These are phyloP conservation scores for Enteromius mattozi DNA, from an alignment of 2,797 vertebrate species.

Conservation along the genomic window DNA sequence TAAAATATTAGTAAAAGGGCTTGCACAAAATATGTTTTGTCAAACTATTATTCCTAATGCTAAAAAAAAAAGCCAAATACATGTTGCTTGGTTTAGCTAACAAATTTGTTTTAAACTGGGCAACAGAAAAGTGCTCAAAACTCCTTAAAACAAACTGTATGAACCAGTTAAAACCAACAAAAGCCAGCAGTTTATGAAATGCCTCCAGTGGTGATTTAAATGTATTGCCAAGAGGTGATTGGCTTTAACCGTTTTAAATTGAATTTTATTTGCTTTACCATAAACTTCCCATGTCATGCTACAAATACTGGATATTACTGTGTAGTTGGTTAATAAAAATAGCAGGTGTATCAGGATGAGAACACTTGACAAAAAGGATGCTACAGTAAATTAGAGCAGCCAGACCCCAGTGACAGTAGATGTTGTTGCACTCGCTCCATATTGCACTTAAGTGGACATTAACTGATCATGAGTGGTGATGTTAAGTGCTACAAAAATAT, in stretches of 20 bases:
- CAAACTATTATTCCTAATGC: neutral
- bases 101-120: neutral
- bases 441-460: conserved; percentile 2
- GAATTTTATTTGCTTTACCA: neutral
- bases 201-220: neutral
- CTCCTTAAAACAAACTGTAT: neutral
- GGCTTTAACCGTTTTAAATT: neutral
- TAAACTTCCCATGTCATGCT: conserved; percentile 14
- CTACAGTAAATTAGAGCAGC: conserved; percentile 31
- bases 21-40: neutral
- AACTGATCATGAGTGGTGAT: conserved; percentile 13
- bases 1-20: neutral
- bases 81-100: neutral
- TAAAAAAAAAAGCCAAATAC: neutral
- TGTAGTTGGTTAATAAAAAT: conserved; percentile 34
- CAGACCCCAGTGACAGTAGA: conserved; percentile 5
- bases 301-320: conserved; percentile 47
- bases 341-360: neutral
- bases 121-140: neutral
- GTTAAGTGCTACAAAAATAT: neutral
- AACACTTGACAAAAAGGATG: conserved; percentile 46
- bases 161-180: neutral
- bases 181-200: neutral
- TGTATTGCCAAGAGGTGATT: too few species aligned
- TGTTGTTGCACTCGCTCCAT: conserved; percentile 2